A percentile compares a stretch with the other conserved stretches of the same genome.
Evolutionary conservation across 2,888 invertebrate genomes (phyloP).

Genomic region (Drosophila bunnanda): DNA sequence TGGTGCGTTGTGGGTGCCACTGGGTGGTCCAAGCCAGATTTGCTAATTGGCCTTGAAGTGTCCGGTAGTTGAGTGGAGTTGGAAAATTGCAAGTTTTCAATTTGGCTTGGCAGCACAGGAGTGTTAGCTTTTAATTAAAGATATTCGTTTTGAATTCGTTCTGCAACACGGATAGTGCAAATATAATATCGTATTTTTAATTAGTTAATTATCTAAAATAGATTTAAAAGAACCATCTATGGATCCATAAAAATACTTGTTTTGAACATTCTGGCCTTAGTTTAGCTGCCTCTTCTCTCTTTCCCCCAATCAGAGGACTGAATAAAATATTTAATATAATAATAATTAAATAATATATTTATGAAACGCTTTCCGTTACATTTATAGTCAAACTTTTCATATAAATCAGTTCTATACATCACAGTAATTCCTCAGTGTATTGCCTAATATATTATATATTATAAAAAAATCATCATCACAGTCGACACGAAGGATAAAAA

Average conservation of each 20-base stretch:
- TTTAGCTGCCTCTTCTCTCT: too few species aligned
- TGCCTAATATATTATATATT: conserved; percentile 49
- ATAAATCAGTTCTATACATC: background rate
- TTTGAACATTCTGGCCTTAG: too few species aligned
- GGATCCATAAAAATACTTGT: too few species aligned
- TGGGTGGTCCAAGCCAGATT: conserved; percentile 24
- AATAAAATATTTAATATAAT: too few species aligned
- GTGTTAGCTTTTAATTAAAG: conserved; percentile 8
- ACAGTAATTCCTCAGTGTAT: conserved; percentile 42
- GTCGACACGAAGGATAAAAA: conserved; percentile 60
- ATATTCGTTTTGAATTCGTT: background rate
- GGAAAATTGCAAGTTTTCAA: conserved; percentile 15
- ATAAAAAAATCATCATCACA: conserved; percentile 29
- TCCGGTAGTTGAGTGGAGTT: conserved; percentile 25
- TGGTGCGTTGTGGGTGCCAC: background rate
- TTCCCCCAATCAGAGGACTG: too few species aligned
- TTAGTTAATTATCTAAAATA: background rate
- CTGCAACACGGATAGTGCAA: too few species aligned
- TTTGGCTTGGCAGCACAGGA: background rate
- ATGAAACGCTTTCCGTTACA: background rate
- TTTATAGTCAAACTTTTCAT: background rate
- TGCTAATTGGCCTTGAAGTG: conserved; percentile 66
- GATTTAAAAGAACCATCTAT: too few species aligned
- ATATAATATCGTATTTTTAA: too few species aligned
- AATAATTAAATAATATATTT: too few species aligned